Percentiles rank a stretch among this genome's conserved stretches.
Evolutionary conservation across 2,113 vertebrate species (phyloP).

Genomic region (Lagenorhynchus albirostris): DNA sequence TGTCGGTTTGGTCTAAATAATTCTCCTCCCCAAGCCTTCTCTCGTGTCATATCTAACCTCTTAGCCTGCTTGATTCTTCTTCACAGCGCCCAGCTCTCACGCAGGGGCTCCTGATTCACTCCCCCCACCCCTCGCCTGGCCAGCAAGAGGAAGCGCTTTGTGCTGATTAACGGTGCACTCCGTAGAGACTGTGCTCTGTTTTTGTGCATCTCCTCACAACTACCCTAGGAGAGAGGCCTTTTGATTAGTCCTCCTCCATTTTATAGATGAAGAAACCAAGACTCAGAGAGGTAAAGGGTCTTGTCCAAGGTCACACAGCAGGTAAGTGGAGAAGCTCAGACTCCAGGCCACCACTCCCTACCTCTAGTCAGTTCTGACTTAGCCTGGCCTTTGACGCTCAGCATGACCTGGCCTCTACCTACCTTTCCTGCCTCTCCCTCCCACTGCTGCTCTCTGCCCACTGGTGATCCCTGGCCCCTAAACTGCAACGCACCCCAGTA

Average conservation of each 20-base stretch:
- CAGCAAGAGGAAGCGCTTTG: neutral
- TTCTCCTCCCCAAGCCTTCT: neutral
- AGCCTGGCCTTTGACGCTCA: neutral
- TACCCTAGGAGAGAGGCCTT: neutral
- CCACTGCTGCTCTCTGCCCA: too few relatives aligned
- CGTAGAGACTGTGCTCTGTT: neutral
- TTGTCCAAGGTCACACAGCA: neutral
- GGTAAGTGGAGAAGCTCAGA: neutral
- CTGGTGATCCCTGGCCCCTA: neutral
- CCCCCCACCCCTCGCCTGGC: neutral
- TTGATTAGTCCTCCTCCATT: neutral
- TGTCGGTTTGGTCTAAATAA: neutral
- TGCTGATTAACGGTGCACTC: neutral
- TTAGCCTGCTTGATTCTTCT: neutral
- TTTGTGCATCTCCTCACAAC: neutral
- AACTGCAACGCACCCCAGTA: neutral
- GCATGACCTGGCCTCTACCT: neutral
- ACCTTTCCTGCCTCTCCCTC: neutral
- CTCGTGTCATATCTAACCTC: neutral
- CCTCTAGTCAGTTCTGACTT: neutral
- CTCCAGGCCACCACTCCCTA: neutral
- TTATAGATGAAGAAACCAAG: neutral
- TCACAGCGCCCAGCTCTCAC: neutral
- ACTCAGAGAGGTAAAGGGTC: neutral
- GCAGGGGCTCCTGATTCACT: neutral